These are phyloP conservation scores for Petromus typicus DNA, from an alignment of 2,113 vertebrate species.

Conservation along the genomic window DNA sequence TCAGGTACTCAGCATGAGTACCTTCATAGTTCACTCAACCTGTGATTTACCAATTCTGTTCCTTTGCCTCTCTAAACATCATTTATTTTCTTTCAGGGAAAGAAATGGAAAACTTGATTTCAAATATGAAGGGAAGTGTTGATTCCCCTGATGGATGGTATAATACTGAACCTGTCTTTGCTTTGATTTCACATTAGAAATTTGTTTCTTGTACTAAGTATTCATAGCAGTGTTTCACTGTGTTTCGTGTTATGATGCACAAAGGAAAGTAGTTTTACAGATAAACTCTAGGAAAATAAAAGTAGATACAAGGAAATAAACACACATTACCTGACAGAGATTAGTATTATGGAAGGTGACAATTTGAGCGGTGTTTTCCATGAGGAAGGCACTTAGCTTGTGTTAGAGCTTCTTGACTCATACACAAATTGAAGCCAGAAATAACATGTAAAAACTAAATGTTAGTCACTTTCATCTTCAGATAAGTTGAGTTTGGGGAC, in stretches of 20 bases:
- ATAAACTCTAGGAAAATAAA: constrained; percentile 2
- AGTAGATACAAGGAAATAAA: background rate
- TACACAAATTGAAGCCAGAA: background rate
- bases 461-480: background rate
- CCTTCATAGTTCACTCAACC: background rate
- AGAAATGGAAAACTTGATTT: constrained; percentile 65
- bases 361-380: background rate
- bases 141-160: background rate
- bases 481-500: background rate
- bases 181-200: background rate
- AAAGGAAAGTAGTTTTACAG: background rate
- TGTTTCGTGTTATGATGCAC: background rate
- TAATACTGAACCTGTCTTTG: background rate
- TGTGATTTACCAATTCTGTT: background rate
- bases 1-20: background rate
- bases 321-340: background rate
- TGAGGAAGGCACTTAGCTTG: background rate
- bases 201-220: background rate
- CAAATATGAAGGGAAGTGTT: constrained; percentile 67
- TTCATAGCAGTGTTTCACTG: background rate
- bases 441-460: background rate
- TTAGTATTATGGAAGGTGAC: background rate
- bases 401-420: background rate
- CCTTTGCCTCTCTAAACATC: background rate
- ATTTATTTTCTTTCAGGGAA: constrained; percentile 60